Evolutionary conservation across 2,888 invertebrate species (phyloP), one percentile per base, ranked within the genome.

Genomic region (Dastarcus helophoroides): DNA sequence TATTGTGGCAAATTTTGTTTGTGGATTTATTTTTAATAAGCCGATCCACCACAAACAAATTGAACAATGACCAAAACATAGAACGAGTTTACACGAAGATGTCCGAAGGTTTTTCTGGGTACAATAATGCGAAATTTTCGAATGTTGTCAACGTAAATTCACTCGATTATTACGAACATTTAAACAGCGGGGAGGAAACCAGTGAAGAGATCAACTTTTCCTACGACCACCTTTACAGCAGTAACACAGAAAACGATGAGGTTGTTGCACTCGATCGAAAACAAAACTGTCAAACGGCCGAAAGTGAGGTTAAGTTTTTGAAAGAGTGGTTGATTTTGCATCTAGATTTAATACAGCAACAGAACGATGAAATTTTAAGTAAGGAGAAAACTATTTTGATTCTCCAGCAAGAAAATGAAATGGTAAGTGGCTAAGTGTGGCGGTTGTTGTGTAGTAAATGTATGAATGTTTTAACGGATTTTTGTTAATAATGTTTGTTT

Each of bases 321-420:
- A 85, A 86, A 62, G 80, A 83, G 42, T 73, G 90, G 53, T 64
- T 89, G 40, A 64, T 86, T 35, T 69, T 82, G 43, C 88, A 91
- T 58, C 66, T 90, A 49, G 88, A 90, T 60, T 65, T 90, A 38
- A 85, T 90, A 54, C 88, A 89, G 58, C 85, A 88, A 61, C 89
- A 90, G 62, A 84, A 84, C 50, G 86, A 89, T 51, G 74, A 80
- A 48, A 70, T 90, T 40, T 69, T 75, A 43, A 76, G 76, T 45
- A 84, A 81, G 60, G 88, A 90, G 47, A 83, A 80, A 55, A 67
- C 77, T 30, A 70, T 84, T 40, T 72, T 75, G 35, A 68, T 73
- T 31, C 63, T 86, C 17, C 72, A 73, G 51, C 73, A 76, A 48
- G 88, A 89, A 63, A 81, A 84, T 65, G 79, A 81, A 57, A 70